Evolutionary conservation across 2,113 vertebrate species (phyloP).

Genomic region (Melanerpes aurifrons): DNA sequence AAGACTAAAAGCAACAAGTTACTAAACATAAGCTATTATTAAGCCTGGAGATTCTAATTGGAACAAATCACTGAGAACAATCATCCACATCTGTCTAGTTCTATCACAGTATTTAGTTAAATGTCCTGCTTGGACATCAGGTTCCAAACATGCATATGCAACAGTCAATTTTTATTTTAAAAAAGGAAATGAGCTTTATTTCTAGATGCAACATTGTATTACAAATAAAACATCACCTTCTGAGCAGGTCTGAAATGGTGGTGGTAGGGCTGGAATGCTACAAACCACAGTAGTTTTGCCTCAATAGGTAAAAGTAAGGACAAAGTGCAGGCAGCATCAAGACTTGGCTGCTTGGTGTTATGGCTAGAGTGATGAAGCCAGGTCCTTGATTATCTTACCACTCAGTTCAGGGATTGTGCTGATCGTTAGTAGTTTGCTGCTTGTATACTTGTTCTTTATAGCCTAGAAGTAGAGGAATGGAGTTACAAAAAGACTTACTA

Average conservation of each 20-base stretch:
- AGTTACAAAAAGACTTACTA: rapidly evolving
- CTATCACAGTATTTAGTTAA: background rate
- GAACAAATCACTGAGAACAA: background rate
- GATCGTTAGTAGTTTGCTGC: constrained; percentile 85
- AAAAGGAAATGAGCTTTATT: constrained; percentile 46
- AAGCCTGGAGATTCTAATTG: background rate
- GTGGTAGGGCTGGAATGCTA: constrained; percentile 9
- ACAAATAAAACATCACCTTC: constrained; percentile 5
- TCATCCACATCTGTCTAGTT: background rate
- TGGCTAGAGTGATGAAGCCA: constrained; percentile 78
- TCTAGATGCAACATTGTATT: background rate
- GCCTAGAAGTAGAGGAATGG: constrained; percentile 73
- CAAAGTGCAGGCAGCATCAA: constrained; percentile 16
- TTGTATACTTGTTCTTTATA: constrained; percentile 89
- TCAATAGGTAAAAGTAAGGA: background rate
- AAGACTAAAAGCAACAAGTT: background rate
- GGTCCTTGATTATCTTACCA: constrained; percentile 68
- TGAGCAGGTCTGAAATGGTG: background rate
- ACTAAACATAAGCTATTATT: background rate
- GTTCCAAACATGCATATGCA: rapidly evolving
- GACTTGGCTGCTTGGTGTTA: background rate
- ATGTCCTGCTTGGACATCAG: background rate
- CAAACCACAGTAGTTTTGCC: constrained; percentile 32
- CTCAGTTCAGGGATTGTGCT: constrained; percentile 86
- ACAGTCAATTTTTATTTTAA: background rate